Evolutionary conservation across 2,888 invertebrate genomes (phyloP).

Genomic region (Eremobia ochroleuca): DNA sequence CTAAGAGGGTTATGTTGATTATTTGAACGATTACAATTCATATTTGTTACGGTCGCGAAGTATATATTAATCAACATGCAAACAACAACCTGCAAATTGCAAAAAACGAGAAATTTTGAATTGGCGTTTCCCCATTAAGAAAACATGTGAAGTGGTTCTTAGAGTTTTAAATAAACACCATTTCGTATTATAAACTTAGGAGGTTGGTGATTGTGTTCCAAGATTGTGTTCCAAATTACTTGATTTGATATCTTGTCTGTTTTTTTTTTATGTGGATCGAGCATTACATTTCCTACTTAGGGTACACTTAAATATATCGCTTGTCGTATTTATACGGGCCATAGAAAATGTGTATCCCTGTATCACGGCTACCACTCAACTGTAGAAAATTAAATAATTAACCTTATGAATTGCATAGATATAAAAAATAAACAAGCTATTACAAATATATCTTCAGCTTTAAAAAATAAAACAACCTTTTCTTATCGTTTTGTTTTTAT

Average conservation of each 20-base stretch:
- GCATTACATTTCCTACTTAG: slow-evolving; percentile 13
- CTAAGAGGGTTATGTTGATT: no score
- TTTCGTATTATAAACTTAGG: not conserved
- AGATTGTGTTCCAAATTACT: slow-evolving; percentile 17
- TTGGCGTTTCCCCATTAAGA: not conserved
- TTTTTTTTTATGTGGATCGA: slow-evolving; percentile 36
- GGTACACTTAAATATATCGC: slow-evolving; percentile 25
- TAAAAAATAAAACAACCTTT: not conserved
- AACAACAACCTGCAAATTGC: no score
- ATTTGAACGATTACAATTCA: no score
- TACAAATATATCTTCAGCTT: not conserved
- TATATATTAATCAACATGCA: no score
- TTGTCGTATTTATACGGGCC: not conserved
- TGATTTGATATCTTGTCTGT: not conserved
- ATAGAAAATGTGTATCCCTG: slow-evolving; percentile 73
- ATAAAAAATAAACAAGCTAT: not conserved
- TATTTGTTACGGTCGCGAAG: no score
- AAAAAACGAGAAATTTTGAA: no score
- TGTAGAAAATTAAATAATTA: slow-evolving; percentile 16
- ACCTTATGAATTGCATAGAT: not conserved
- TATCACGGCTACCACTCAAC: slow-evolving; percentile 65
- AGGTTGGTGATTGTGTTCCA: slow-evolving; percentile 28
- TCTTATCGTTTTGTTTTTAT: not conserved
- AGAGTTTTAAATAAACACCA: slow-evolving; percentile 27
- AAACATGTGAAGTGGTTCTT: not conserved